Evolutionary conservation across 2,888 invertebrate species (phyloP).

Genomic region (Heliconius ethilla): DNA sequence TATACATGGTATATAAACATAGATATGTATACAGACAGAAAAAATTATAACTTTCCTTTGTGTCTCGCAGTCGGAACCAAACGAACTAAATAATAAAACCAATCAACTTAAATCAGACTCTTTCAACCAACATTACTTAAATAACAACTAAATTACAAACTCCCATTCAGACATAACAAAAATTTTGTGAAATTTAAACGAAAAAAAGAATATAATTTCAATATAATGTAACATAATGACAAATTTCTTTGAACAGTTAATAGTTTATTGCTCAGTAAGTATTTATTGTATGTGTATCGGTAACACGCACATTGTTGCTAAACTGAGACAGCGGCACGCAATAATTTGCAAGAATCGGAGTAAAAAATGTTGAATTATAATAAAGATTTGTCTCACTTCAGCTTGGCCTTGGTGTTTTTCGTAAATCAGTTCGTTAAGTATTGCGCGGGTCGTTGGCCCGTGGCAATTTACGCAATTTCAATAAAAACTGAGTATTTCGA

Average conservation of each 20-base stretch:
- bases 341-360: slow-evolving; percentile 55
- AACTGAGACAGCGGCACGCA: slow-evolving; percentile 62
- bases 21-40: neutral
- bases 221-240: slow-evolving; percentile 27
- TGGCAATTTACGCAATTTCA: slow-evolving; percentile 48
- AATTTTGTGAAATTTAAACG: neutral
- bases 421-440: slow-evolving; percentile 62
- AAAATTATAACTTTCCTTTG: neutral
- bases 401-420: slow-evolving; percentile 73
- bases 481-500: slow-evolving; percentile 8
- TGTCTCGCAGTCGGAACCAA: neutral
- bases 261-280: slow-evolving; percentile 34
- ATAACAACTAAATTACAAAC: neutral
- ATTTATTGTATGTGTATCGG: slow-evolving; percentile 29
- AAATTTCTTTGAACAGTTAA: slow-evolving; percentile 37
- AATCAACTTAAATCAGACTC: neutral
- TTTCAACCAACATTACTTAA: neutral
- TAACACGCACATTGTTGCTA: slow-evolving; percentile 63
- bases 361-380: slow-evolving; percentile 63
- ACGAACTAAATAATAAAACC: neutral
- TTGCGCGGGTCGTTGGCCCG: slow-evolving; percentile 68
- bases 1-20: no score
- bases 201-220: neutral
- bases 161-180: neutral
- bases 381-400: slow-evolving; percentile 75